These are phyloP conservation scores for Ascaphus truei DNA, from an alignment of 2,113 vertebrate species.

Conservation along the genomic window DNA sequence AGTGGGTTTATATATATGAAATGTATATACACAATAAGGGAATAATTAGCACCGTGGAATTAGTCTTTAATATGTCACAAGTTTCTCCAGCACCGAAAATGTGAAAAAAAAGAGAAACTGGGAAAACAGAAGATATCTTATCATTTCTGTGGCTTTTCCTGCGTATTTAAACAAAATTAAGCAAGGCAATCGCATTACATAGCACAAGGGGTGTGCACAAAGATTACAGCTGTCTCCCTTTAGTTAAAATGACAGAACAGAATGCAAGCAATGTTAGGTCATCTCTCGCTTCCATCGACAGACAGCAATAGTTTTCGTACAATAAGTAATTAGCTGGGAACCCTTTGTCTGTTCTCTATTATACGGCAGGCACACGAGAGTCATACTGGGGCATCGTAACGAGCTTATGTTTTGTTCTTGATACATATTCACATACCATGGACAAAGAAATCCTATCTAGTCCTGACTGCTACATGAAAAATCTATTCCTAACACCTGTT, in stretches of 20 bases:
- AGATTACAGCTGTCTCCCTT: no score
- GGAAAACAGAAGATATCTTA: no score
- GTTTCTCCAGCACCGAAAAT: no score
- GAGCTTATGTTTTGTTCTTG: background rate
- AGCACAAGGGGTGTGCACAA: no score
- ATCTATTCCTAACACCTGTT: no score
- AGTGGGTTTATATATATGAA: no score
- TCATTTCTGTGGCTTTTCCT: background rate
- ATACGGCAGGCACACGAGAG: background rate
- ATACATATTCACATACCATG: background rate
- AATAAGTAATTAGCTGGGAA: background rate
- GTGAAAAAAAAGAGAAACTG: no score
- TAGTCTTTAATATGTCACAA: no score
- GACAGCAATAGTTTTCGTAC: background rate
- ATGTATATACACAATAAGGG: no score
- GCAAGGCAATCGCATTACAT: no score
- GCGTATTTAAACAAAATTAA: background rate
- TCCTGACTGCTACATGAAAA: background rate
- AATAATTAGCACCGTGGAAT: no score
- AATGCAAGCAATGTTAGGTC: background rate
- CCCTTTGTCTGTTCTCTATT: background rate
- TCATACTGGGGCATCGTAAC: background rate
- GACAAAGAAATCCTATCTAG: background rate
- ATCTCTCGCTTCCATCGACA: background rate
- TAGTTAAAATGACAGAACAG: no score